Evolutionary conservation across 2,888 invertebrate genomes (phyloP).

Genomic region (Meteorus colon): DNA sequence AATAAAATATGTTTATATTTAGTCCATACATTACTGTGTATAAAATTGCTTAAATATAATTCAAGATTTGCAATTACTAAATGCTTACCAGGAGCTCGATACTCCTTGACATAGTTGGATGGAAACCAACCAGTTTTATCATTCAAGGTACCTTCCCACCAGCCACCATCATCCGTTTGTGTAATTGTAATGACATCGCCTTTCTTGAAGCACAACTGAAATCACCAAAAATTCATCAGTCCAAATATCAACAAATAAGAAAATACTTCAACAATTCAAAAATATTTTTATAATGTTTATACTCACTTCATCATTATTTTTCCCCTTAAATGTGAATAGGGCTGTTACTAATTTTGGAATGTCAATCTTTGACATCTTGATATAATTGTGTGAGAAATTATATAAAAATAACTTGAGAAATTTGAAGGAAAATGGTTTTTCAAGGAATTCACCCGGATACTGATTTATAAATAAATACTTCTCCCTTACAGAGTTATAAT

Average conservation of each 20-base stretch:
- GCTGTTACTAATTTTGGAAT: constrained; percentile 84
- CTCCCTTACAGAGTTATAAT: constrained; percentile 19
- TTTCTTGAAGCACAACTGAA: constrained; percentile 92
- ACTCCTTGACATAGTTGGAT: constrained; percentile 96
- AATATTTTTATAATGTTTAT: constrained; percentile 29
- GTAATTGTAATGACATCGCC: constrained; percentile 97
- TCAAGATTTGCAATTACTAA: constrained; percentile 12
- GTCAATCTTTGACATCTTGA: constrained; percentile 66
- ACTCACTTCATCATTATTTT: constrained; percentile 80
- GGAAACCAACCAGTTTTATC: constrained; percentile 99
- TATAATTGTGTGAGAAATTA: neutral
- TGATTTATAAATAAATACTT: constrained; percentile 42
- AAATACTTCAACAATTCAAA: constrained; percentile 21
- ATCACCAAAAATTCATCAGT: constrained; percentile 51
- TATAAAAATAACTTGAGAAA: neutral
- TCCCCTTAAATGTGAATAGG: constrained; percentile 94
- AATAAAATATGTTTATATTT: constrained; percentile 19
- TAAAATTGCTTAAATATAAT: neutral
- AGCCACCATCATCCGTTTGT: constrained; percentile 96
- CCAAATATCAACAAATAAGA: neutral
- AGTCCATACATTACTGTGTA: neutral
- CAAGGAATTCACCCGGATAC: constrained; percentile 17
- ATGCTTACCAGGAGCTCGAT: constrained; percentile 78
- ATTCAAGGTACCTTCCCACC: constrained; percentile 99
- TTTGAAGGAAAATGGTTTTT: constrained; percentile 7